Evolutionary conservation across 2,888 invertebrate species (phyloP).

Genomic region (Morpho helenor): DNA sequence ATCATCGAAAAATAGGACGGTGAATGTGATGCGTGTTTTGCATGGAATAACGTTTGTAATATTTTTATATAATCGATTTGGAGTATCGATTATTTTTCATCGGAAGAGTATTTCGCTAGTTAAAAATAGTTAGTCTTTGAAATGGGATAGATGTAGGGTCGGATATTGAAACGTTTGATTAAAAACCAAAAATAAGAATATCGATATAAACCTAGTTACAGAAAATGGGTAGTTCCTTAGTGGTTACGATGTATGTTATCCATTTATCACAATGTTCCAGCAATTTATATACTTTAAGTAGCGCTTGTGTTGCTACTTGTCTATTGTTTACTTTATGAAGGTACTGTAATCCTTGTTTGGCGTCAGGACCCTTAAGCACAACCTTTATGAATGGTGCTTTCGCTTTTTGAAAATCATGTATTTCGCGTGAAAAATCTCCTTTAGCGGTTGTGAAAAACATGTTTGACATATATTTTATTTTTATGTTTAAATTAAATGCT

Average conservation of each 20-base stretch:
- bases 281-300: conserved; percentile 32
- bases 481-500: conserved; percentile 38
- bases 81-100: conserved; percentile 14
- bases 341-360: conserved; percentile 9
- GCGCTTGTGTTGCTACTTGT: conserved; percentile 28
- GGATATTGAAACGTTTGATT: conserved; percentile 29
- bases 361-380: conserved; percentile 49
- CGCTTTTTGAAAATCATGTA: conserved; percentile 44
- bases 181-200: conserved; percentile 51
- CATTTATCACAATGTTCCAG: conserved; percentile 28
- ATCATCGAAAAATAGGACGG: conserved; percentile 22
- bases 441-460: conserved; percentile 65
- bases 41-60: conserved; percentile 38
- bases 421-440: conserved; percentile 47
- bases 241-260: conserved; percentile 32
- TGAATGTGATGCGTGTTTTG: conserved; percentile 37
- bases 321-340: conserved; percentile 3
- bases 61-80: conserved; percentile 27
- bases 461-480: conserved; percentile 49
- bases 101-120: conserved; percentile 24
- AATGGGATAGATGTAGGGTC: conserved; percentile 18
- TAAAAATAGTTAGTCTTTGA: conserved; percentile 18
- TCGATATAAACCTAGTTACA: conserved; percentile 28
- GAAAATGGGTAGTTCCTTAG: conserved; percentile 34
- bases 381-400: conserved; percentile 56